These are phyloP conservation scores for Parotocinclus haroldoi DNA, from an alignment of 2,797 vertebrate species.

Conservation along the genomic window DNA sequence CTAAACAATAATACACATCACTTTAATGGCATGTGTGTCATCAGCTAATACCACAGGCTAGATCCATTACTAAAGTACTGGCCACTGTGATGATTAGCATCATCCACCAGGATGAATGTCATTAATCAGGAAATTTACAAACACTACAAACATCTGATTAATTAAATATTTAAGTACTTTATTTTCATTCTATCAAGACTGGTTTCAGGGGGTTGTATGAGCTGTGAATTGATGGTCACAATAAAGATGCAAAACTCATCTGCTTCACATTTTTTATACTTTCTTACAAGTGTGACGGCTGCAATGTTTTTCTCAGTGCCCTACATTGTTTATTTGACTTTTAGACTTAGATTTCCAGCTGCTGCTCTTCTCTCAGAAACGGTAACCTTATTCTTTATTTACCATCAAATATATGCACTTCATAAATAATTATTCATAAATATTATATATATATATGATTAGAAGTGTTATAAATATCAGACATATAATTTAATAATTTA, in stretches of 20 bases:
- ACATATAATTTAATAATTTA: too few relatives aligned
- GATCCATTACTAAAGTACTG: not conserved
- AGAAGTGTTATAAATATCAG: too few relatives aligned
- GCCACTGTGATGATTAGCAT: not conserved
- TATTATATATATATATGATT: too few relatives aligned
- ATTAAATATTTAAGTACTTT: constrained; percentile 29
- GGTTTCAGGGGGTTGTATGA: constrained; percentile 7
- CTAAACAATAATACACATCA: constrained; percentile 14
- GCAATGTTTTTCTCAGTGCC: too few relatives aligned
- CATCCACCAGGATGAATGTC: not conserved
- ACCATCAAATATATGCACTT: too few relatives aligned
- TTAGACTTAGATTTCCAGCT: too few relatives aligned
- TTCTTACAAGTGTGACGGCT: too few relatives aligned
- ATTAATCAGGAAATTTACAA: constrained; percentile 13
- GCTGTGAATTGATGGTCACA: not conserved
- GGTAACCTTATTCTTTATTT: too few relatives aligned
- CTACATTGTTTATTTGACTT: too few relatives aligned
- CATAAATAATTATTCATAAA: too few relatives aligned
- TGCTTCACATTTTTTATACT: not conserved
- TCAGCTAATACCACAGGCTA: constrained; percentile 24
- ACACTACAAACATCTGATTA: constrained; percentile 26
- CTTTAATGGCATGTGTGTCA: constrained; percentile 17
- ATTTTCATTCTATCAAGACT: constrained; percentile 10
- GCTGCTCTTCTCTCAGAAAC: too few relatives aligned
- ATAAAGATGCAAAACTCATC: not conserved